Percentiles rank a stretch among this genome's conserved stretches.
These are phyloP conservation scores for Chrysolina americana DNA, from an alignment of 2,888 invertebrate genomes.

Conservation along the genomic window DNA sequence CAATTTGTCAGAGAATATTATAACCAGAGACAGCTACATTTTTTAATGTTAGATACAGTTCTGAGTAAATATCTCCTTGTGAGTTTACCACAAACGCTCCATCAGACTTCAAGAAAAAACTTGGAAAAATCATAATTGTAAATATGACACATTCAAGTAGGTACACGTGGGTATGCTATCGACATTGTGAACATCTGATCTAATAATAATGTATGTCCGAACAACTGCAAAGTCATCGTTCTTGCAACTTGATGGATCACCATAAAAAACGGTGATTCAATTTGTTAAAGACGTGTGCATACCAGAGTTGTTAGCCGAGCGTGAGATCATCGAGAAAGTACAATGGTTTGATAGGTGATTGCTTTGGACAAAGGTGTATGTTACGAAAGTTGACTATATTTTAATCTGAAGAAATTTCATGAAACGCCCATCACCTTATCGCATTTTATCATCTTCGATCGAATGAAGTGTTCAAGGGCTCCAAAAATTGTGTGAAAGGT, in stretches of 20 bases:
- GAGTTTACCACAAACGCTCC: too few relatives aligned
- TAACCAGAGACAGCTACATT: too few relatives aligned
- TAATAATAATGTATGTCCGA: slow-evolving; percentile 16
- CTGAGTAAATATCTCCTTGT: too few relatives aligned
- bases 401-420: not conserved
- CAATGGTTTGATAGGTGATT: slow-evolving; percentile 12
- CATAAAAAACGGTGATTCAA: slow-evolving; percentile 20
- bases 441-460: too few relatives aligned
- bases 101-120: too few relatives aligned
- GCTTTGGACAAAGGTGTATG: slow-evolving; percentile 2
- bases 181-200: not conserved
- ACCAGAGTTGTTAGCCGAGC: slow-evolving; percentile 19
- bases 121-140: not conserved
- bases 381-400: slow-evolving; percentile 10
- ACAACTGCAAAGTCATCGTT: slow-evolving; percentile 19
- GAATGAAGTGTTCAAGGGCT: too few relatives aligned
- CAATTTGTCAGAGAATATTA: too few relatives aligned
- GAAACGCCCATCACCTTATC: not conserved
- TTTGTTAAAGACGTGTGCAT: slow-evolving; percentile 19
- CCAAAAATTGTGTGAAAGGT: too few relatives aligned
- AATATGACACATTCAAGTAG: slow-evolving; percentile 4
- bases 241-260: slow-evolving; percentile 18
- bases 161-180: slow-evolving; percentile 9
- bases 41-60: too few relatives aligned
- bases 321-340: slow-evolving; percentile 15